These are phyloP conservation scores for Hydroisotoma schaefferi DNA, from an alignment of 2,888 invertebrate species.

Conservation along the genomic window DNA sequence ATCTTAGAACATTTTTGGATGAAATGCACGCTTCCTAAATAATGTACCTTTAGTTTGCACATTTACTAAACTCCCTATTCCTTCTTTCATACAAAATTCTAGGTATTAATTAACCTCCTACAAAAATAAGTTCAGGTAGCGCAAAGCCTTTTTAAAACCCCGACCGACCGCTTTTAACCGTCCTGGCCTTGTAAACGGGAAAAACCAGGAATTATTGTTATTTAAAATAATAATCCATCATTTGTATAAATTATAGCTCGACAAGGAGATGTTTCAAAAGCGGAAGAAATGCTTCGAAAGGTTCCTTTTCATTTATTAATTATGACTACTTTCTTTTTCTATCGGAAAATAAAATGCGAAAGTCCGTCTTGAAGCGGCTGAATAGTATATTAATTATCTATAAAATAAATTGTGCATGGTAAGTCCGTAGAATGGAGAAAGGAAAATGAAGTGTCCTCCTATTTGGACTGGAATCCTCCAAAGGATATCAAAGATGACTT, in stretches of 20 bases:
- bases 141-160: no score
- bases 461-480: conserved; percentile 26
- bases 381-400: background rate
- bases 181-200: no score
- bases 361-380: background rate
- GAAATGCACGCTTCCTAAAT: no score
- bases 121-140: no score
- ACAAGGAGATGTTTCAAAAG: conserved; percentile 79
- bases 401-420: background rate
- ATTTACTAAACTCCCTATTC: no score
- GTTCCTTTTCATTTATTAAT: conserved; percentile 57
- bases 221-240: background rate
- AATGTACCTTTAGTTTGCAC: no score
- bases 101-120: no score
- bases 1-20: no score
- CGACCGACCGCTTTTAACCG: no score
- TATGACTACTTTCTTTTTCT: background rate
- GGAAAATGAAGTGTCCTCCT: conserved; percentile 30
- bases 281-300: conserved; percentile 85
- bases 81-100: no score
- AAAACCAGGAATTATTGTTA: no score
- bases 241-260: conserved; percentile 61
- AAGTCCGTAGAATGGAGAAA: conserved; percentile 35
- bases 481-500: conserved; percentile 25
- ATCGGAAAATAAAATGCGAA: no score